phyloP scores from a whole-genome alignment of 2,888 invertebrate species.

The Augochlorella aurata region DNA sequence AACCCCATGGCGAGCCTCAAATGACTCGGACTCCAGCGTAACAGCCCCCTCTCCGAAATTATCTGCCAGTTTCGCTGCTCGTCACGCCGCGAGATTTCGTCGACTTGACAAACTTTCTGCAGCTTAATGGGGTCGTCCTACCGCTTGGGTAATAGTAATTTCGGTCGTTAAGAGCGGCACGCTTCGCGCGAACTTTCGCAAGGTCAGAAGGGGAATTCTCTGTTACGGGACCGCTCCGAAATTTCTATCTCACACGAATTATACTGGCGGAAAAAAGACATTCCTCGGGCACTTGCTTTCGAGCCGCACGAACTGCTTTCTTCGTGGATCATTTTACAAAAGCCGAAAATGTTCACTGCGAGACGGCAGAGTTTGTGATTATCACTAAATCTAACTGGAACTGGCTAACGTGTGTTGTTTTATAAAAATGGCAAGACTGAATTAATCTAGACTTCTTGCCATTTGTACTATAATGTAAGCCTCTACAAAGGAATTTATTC shows the following conservation, averaged over 20 bases:
- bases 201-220: neutral
- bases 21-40: conserved; percentile 48
- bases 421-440: too few species aligned
- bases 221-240: neutral
- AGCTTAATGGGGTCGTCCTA: conserved; percentile 28
- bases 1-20: conserved; percentile 62
- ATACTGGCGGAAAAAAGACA: neutral
- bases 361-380: neutral
- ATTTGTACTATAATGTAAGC: too few species aligned
- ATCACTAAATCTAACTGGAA: too few species aligned
- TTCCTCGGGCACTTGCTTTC: neutral
- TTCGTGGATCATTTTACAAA: neutral
- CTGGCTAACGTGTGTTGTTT: too few species aligned
- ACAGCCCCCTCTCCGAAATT: conserved; percentile 46
- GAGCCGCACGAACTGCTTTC: neutral
- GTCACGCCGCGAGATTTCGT: conserved; percentile 16
- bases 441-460: too few species aligned
- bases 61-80: conserved; percentile 39
- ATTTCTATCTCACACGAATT: neutral
- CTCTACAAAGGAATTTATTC: too few species aligned
- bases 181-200: conserved; percentile 14
- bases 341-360: neutral
- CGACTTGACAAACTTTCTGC: conserved; percentile 24
- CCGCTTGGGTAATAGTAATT: conserved; percentile 38
- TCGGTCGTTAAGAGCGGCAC: conserved; percentile 37